These are phyloP conservation scores for Drosophila subobscura DNA, from an alignment of 1,140 invertebrate genomes.

Conservation along the genomic window DNA sequence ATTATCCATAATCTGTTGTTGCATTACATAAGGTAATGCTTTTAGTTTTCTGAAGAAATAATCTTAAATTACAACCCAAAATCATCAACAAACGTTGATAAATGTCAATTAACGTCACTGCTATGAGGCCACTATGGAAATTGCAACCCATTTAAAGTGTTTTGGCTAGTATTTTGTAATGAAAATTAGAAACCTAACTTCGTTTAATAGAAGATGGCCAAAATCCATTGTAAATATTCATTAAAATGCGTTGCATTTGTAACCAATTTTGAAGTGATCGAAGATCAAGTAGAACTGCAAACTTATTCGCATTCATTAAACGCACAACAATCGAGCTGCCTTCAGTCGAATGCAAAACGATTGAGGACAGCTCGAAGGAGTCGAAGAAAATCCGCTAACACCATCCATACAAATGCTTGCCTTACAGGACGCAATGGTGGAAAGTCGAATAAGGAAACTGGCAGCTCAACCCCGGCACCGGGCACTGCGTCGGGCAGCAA, in stretches of 20 bases:
- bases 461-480: slow-evolving; percentile 52
- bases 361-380: not conserved
- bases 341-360: not conserved
- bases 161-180: too few relatives aligned
- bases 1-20: too few relatives aligned
- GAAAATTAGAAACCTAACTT: not conserved
- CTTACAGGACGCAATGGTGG: slow-evolving; percentile 84
- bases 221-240: too few relatives aligned
- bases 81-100: too few relatives aligned
- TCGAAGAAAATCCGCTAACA: not conserved
- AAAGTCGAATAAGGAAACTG: slow-evolving; percentile 83
- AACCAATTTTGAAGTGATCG: not conserved
- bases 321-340: not conserved
- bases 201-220: too few relatives aligned
- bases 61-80: too few relatives aligned
- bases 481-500: slow-evolving; percentile 69
- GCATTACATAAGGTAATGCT: too few relatives aligned
- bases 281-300: not conserved
- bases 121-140: too few relatives aligned
- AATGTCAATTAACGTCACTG: too few relatives aligned
- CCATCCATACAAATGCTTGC: not conserved
- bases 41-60: too few relatives aligned
- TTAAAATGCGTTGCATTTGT: too few relatives aligned
- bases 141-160: too few relatives aligned
- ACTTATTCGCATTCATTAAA: slow-evolving; percentile 2